Evolutionary conservation across 92 coral and sea anemone species (phyloP).

Genomic region (Palythoa grandiflora): DNA sequence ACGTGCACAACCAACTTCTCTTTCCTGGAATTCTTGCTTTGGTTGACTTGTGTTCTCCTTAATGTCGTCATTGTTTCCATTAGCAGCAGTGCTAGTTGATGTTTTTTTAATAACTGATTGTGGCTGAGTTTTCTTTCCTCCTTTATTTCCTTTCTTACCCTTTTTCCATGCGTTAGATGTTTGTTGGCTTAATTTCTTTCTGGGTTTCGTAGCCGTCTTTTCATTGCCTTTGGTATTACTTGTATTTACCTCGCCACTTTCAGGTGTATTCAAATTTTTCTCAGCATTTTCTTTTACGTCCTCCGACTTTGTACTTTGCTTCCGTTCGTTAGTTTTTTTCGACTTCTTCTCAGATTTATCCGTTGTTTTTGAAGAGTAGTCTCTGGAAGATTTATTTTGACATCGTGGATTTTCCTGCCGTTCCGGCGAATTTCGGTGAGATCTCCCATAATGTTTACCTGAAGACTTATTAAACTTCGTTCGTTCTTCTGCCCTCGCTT

Average conservation of each 20-base stretch:
- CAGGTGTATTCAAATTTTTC: background rate
- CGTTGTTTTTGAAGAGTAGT: background rate
- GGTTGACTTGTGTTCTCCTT: background rate
- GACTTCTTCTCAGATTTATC: conserved; percentile 18
- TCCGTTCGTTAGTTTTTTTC: conserved; percentile 4
- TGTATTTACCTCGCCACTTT: background rate
- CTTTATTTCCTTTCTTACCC: conserved; percentile 26
- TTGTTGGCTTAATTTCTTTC: conserved; percentile 34
- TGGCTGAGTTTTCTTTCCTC: conserved; percentile 22
- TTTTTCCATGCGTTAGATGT: conserved; percentile 20
- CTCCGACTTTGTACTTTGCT: background rate
- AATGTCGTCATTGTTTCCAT: background rate
- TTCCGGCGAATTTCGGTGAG: background rate
- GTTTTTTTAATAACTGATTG: background rate
- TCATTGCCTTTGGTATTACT: background rate
- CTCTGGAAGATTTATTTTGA: background rate
- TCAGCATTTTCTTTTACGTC: conserved; percentile 20
- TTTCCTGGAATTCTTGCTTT: background rate
- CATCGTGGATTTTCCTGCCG: conserved; percentile 1
- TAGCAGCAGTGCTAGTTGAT: background rate
- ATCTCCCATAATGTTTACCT: background rate
- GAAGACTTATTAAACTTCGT: background rate
- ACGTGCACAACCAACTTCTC: background rate
- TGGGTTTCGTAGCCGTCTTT: background rate
- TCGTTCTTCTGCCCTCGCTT: conserved; percentile 7